These are phyloP conservation scores for Felis chaus DNA, from an alignment of 2,113 vertebrate genomes.

Conservation along the genomic window DNA sequence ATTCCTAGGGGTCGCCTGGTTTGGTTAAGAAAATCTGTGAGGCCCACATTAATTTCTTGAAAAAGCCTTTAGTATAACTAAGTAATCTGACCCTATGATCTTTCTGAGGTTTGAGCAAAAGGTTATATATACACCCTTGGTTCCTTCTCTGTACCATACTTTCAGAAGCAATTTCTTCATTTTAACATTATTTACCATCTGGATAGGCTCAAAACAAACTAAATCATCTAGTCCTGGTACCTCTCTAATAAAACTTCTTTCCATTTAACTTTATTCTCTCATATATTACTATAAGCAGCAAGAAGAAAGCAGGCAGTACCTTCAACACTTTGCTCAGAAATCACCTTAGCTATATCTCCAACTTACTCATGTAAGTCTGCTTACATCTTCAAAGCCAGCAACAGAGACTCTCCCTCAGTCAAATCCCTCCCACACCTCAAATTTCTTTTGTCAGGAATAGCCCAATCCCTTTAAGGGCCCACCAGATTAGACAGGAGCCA, in stretches of 20 bases:
- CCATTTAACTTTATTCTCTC: background rate
- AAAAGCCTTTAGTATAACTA: background rate
- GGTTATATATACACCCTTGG: background rate
- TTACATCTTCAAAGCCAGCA: background rate
- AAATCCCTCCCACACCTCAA: background rate
- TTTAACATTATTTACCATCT: constrained; percentile 6
- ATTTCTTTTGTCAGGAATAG: background rate
- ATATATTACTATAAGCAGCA: background rate
- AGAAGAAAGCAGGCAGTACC: background rate
- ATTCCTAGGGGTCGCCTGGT: background rate
- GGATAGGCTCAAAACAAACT: background rate
- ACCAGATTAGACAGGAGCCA: background rate
- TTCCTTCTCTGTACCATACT: background rate
- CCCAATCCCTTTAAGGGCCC: background rate
- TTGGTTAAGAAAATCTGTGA: background rate
- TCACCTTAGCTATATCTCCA: background rate
- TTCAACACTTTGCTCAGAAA: background rate
- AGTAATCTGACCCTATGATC: background rate
- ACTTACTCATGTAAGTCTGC: background rate
- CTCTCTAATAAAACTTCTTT: background rate
- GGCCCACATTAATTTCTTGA: background rate
- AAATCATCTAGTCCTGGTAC: background rate
- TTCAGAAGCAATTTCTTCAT: background rate
- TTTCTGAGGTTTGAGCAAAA: constrained; percentile 19
- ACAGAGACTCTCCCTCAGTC: background rate